Percentiles rank a stretch among this genome's conserved stretches.
phyloP scores from a whole-genome alignment of 2,113 vertebrate genomes.

The Platichthys stellatus region DNA sequence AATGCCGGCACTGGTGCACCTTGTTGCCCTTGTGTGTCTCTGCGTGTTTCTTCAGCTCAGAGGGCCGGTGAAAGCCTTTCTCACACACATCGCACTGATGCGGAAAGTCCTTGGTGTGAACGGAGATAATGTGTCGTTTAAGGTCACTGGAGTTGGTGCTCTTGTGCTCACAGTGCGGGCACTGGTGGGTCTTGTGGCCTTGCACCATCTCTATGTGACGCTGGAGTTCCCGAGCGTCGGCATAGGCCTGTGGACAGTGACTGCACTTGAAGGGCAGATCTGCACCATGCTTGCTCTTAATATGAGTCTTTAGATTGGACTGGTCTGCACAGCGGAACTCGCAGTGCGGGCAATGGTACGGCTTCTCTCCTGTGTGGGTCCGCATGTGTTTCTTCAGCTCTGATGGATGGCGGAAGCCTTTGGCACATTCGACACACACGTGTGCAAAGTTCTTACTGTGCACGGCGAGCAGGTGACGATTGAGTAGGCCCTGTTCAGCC shows the following conservation, averaged over 20 bases:
- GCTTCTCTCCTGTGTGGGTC: conserved; percentile 99
- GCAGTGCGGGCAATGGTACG: conserved; percentile 96
- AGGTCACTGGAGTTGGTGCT: conserved; percentile 99
- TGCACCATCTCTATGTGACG: conserved; percentile 94
- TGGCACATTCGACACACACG: conserved; percentile 97
- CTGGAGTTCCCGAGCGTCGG: conserved; percentile 93
- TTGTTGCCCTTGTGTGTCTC: conserved; percentile 97
- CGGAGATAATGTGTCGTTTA: conserved; percentile 97
- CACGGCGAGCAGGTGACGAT: conserved; percentile 94
- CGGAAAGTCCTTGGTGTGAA: conserved; percentile 99
- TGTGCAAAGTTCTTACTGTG: conserved; percentile 99
- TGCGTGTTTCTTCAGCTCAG: conserved; percentile 97
- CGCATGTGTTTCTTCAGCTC: conserved; percentile 99
- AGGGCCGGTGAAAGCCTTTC: conserved; percentile 98
- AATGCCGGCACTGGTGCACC: conserved; percentile 97
- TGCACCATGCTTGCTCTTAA: conserved; percentile 95
- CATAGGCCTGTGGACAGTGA: conserved; percentile 96
- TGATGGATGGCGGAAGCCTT: conserved; percentile 97
- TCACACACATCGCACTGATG: conserved; percentile 99
- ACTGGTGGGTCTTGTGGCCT: conserved; percentile 98
- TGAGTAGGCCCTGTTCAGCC: conserved; percentile 96
- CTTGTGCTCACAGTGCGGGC: conserved; percentile 98
- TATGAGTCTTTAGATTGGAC: conserved; percentile 99
- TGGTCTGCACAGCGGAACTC: conserved; percentile 97
- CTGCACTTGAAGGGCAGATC: conserved; percentile 96